These are phyloP conservation scores for Micromys minutus DNA, from an alignment of 2,113 vertebrate species.

Conservation along the genomic window DNA sequence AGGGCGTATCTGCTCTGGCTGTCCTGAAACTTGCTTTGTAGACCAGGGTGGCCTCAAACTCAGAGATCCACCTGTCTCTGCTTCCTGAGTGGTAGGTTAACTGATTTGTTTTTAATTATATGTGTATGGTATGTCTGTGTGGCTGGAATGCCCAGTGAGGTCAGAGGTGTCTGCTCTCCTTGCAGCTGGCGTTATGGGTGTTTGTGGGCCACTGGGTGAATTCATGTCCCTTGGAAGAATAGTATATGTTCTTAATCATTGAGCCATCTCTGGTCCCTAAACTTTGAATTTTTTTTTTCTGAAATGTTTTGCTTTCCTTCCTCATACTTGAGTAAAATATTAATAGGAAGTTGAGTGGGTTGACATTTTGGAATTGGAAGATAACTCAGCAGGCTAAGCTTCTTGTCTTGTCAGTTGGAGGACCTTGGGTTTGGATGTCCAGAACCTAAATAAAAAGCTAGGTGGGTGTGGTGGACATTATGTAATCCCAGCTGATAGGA, in stretches of 20 bases:
- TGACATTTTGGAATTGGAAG: constrained; percentile 24
- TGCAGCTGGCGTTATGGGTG: not conserved
- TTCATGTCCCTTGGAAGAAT: not conserved
- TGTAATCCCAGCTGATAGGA: not conserved
- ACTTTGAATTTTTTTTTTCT: constrained; percentile 21
- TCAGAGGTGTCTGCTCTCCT: not conserved
- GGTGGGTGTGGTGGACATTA: not conserved
- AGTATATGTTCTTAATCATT: not conserved
- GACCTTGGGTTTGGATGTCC: not conserved
- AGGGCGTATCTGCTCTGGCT: not conserved
- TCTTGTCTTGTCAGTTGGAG: not conserved
- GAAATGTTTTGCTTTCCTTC: not conserved
- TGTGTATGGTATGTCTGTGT: not conserved
- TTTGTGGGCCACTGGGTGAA: not conserved
- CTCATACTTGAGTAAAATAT: constrained; percentile 46
- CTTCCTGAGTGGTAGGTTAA: not conserved
- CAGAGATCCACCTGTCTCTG: not conserved
- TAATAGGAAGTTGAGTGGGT: constrained; percentile 33
- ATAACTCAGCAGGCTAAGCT: not conserved
- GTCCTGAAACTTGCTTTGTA: not conserved
- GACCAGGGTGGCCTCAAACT: not conserved
- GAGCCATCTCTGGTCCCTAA: not conserved
- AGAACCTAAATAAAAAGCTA: not conserved
- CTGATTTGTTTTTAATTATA: not conserved
- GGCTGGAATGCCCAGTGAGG: not conserved